Base-by-base conservation (phyloP, 2,888 invertebrate genomes). In the Ophion ventricosus region DNA sequence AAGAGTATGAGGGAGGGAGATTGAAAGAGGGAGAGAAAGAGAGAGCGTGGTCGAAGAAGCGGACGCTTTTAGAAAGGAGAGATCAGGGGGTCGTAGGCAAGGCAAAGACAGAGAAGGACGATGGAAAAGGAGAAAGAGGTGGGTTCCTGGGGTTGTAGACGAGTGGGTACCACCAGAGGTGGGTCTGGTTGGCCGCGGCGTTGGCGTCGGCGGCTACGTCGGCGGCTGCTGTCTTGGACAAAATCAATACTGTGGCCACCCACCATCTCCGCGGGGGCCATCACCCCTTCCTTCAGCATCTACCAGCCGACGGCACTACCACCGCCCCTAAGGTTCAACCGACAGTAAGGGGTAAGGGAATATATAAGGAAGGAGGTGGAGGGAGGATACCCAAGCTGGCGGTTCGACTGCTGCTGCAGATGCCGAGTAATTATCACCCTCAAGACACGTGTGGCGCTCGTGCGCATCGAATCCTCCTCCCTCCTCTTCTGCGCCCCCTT, bases 381-480 rank as follows among this genome's bases (percentile, higher is more conserved):
- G 59, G 90, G 80, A 83, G 84, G 86, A 86, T 82, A 85, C 78
- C 82, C 79, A 82, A 85, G 85, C 82, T 87, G 87, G 89, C 89
- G 89, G 89, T 85, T 86, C 87, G 89, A 85, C 84, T 87, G 86
- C 87, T 90, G 91, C 92, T 93, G 93, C 93, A 93, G 93, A 93
- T 93, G 93, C 93, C 92, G 92, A 93, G 93, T 92, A 93, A 93
- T 93, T 93, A 93, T 92, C 93, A 93, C 93, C 92, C 93, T 93
- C 93, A 93, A 93, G 93, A 93, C 93, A 93, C 93, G 93, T 92
- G 93, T 93, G 93, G 91, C 91, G 89, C 89, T 88, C 89, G 88
- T 91, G 90, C 91, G 89, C 91, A 89, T 89, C 59, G 56, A 90
- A 85, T 88, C 86, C 83, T 66, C 83, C 79, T 66, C 75, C 74